Conservation (phyloP, 2,888 invertebrate genomes). For the Platerodrilus igneus region DNA sequence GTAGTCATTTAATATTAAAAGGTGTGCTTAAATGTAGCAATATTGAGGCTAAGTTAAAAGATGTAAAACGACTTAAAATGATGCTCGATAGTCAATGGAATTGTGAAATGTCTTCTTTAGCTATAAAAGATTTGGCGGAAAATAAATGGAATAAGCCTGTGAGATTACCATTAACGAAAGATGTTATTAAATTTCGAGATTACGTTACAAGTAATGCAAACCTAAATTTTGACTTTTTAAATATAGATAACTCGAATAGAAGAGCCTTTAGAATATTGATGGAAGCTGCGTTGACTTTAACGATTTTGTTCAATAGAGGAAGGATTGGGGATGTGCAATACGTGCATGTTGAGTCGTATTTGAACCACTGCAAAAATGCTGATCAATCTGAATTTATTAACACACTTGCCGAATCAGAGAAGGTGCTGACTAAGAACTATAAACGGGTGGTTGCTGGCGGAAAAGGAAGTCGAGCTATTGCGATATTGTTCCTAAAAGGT, state of each 20-base stretch:
- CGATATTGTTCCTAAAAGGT: too few species aligned
- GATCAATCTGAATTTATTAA: constrained; percentile 11
- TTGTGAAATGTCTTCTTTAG: constrained; percentile 13
- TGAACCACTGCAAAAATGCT: constrained; percentile 4
- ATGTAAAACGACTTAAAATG: constrained; percentile 13
- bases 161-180: constrained; percentile 14
- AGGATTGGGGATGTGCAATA: constrained; percentile 10
- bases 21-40: constrained; percentile 6
- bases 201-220: constrained; percentile 7
- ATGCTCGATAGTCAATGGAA: constrained; percentile 14
- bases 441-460: too few species aligned
- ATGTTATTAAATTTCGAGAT: constrained; percentile 18
- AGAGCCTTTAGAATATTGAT: constrained; percentile 9
- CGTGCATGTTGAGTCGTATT: constrained; percentile 8
- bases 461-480: too few species aligned
- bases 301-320: constrained; percentile 16
- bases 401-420: constrained; percentile 8
- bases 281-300: constrained; percentile 14
- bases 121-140: constrained; percentile 18
- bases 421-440: constrained; percentile 8
- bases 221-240: constrained; percentile 4
- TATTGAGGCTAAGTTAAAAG: constrained; percentile 10
- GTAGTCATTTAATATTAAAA: too few species aligned
- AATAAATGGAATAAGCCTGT: constrained; percentile 17
- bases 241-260: constrained; percentile 7